Percentiles rank a stretch among this genome's conserved stretches.
These are phyloP conservation scores for Boleophthalmus pectinirostris DNA, from an alignment of 2,113 vertebrate species.

Conservation along the genomic window DNA sequence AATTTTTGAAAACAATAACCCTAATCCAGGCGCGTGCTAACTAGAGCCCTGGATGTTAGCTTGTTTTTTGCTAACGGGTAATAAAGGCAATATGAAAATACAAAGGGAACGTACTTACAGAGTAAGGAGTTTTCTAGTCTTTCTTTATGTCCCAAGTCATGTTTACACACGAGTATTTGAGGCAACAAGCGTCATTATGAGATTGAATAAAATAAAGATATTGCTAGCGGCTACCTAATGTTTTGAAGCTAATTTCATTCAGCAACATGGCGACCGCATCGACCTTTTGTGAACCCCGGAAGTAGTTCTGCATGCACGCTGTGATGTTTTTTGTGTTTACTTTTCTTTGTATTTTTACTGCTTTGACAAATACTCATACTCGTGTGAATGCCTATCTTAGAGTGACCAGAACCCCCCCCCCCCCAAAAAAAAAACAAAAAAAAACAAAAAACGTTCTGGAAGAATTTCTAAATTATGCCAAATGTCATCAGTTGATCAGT, in stretches of 20 bases:
- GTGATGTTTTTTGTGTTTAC: neutral
- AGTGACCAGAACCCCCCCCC: no score
- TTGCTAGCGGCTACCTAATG: constrained; percentile 62
- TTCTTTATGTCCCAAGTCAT: constrained; percentile 61
- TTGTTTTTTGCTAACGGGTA: constrained; percentile 56
- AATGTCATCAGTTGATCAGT: no score
- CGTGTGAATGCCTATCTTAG: no score
- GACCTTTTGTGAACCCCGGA: constrained; percentile 69
- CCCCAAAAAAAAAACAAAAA: no score
- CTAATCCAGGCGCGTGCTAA: constrained; percentile 43
- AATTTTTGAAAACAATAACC: constrained; percentile 21
- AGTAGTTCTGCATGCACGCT: constrained; percentile 19
- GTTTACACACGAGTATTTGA: constrained; percentile 41
- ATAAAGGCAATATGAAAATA: constrained; percentile 43
- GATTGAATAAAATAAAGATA: constrained; percentile 53
- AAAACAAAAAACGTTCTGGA: no score
- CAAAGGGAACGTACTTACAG: constrained; percentile 59
- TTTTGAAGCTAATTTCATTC: constrained; percentile 72
- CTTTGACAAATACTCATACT: neutral
- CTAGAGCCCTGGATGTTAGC: constrained; percentile 50
- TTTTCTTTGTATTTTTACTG: neutral
- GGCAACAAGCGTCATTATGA: constrained; percentile 33
- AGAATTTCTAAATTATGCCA: no score
- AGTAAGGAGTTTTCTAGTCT: constrained; percentile 28
- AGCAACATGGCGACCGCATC: constrained; percentile 75